Evolutionary conservation across 2,113 vertebrate genomes (phyloP).

Genomic region (Stigmatopora nigra): DNA sequence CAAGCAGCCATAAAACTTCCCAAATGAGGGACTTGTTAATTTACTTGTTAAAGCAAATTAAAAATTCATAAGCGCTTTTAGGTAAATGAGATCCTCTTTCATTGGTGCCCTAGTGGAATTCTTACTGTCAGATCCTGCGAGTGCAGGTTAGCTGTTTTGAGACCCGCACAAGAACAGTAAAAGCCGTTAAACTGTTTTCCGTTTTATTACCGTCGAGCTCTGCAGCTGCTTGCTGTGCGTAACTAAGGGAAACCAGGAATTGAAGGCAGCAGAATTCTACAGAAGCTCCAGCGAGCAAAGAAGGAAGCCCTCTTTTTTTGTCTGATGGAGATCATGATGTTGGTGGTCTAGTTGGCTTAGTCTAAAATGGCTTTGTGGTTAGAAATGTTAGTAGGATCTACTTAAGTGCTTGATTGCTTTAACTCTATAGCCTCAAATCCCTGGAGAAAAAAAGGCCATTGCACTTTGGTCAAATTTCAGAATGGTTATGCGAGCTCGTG

Average conservation of each 20-base stretch:
- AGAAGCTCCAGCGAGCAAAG: conserved; percentile 43
- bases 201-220: conserved; percentile 83
- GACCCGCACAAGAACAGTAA: conserved; percentile 95
- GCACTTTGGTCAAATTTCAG: conserved; percentile 60
- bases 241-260: conserved; percentile 78
- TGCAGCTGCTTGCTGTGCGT: conserved; percentile 86
- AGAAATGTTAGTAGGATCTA: conserved; percentile 51
- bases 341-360: conserved; percentile 27
- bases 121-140: conserved; percentile 78
- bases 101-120: conserved; percentile 84
- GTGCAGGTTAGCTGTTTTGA: conserved; percentile 83
- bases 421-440: conserved; percentile 50
- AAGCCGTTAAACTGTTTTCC: conserved; percentile 90
- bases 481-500: conserved; percentile 50
- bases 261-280: conserved; percentile 71
- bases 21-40: conserved; percentile 99
- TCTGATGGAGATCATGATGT: conserved; percentile 32
- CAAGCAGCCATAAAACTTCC: conserved; percentile 97
- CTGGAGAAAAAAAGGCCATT: conserved; percentile 61
- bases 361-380: conserved; percentile 64
- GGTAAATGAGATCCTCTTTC: conserved; percentile 99
- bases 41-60: conserved; percentile 99
- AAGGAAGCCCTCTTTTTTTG: conserved; percentile 40
- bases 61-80: conserved; percentile 99
- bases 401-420: conserved; percentile 63